These are phyloP conservation scores for Poicephalus meyeri DNA, from an alignment of 2,113 vertebrate genomes.

Conservation along the genomic window DNA sequence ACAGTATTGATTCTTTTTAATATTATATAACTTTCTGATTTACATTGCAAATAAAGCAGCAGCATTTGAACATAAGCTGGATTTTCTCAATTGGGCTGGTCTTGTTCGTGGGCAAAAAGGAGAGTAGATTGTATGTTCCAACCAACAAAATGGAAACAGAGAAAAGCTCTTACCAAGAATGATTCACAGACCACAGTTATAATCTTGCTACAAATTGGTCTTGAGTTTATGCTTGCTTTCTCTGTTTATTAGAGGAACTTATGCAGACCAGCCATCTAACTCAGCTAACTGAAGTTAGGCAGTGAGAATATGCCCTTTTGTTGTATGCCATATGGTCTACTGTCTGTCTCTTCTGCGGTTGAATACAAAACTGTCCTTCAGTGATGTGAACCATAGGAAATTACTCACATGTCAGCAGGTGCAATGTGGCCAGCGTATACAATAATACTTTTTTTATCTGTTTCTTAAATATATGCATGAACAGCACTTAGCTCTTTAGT, in stretches of 20 bases:
- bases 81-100: no score
- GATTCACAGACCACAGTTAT: not conserved
- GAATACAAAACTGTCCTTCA: not conserved
- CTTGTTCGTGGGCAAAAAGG: no score
- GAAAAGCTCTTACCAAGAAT: not conserved
- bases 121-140: no score
- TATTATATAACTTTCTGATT: no score
- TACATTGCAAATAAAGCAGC: no score
- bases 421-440: not conserved
- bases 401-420: not conserved
- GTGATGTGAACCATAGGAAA: not conserved
- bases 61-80: no score
- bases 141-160: not conserved
- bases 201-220: not conserved
- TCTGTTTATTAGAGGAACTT: not conserved
- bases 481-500: not conserved
- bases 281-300: not conserved
- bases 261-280: not conserved
- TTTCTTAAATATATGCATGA: not conserved
- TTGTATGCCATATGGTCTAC: rapidly evolving
- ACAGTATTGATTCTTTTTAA: no score
- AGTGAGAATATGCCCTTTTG: not conserved
- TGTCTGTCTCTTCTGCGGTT: not conserved
- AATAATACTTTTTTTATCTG: not conserved
- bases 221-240: not conserved